Evolutionary conservation across 2,113 vertebrate species (phyloP).

Genomic region (Gadus macrocephalus): DNA sequence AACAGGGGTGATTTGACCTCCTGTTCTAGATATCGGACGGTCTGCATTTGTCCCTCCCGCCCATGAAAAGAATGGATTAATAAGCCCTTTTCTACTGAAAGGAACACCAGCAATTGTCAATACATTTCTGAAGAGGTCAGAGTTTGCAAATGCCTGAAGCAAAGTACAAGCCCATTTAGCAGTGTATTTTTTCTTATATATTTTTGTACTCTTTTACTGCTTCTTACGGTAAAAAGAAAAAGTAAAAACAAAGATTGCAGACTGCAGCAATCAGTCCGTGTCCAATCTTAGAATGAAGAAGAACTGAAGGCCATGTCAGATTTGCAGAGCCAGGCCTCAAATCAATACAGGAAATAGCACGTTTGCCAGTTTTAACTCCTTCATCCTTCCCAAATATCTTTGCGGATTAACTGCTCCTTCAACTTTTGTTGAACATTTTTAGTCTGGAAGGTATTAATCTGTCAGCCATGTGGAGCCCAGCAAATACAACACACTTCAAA

Average conservation of each 20-base stretch:
- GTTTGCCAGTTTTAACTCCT: slow-evolving; percentile 56
- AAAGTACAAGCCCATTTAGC: neutral
- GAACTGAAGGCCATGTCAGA: slow-evolving; percentile 45
- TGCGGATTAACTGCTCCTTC: slow-evolving; percentile 69
- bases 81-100: too few species aligned
- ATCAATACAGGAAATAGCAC: slow-evolving; percentile 57
- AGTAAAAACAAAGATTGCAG: slow-evolving; percentile 20
- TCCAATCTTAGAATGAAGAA: slow-evolving; percentile 20
- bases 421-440: slow-evolving; percentile 68
- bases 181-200: neutral
- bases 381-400: slow-evolving; percentile 61
- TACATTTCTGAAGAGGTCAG: slow-evolving; percentile 9
- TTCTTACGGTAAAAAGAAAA: neutral
- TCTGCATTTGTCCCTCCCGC: too few species aligned
- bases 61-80: too few species aligned
- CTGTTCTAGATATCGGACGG: too few species aligned
- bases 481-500: slow-evolving; percentile 71
- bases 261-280: slow-evolving; percentile 16
- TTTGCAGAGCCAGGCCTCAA: slow-evolving; percentile 49
- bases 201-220: neutral
- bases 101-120: slow-evolving; percentile 18
- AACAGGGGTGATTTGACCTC: too few species aligned
- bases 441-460: slow-evolving; percentile 72
- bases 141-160: neutral
- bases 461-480: slow-evolving; percentile 71